phyloP scores from a whole-genome alignment of 2,797 vertebrate species.

The Smutsia gigantea region DNA sequence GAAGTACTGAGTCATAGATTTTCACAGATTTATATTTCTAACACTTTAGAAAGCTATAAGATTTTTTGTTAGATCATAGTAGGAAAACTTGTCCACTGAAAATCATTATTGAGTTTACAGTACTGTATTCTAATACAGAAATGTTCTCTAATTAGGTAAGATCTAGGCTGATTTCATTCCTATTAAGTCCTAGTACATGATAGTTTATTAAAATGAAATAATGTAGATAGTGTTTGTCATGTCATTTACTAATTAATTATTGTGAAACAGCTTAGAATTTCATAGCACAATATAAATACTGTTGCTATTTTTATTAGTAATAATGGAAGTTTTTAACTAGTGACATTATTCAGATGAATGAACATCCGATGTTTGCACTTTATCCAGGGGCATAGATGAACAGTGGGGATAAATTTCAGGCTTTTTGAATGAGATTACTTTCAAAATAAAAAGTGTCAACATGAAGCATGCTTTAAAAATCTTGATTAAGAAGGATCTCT shows the following conservation, averaged over 20 bases:
- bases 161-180: constrained; percentile 76
- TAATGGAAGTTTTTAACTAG: constrained; percentile 71
- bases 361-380: constrained; percentile 65
- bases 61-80: constrained; percentile 72
- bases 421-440: constrained; percentile 56
- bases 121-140: constrained; percentile 62
- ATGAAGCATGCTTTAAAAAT: constrained; percentile 61
- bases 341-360: constrained; percentile 72
- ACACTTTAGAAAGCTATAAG: constrained; percentile 66
- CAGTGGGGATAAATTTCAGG: constrained; percentile 39
- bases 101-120: constrained; percentile 68
- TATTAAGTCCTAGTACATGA: constrained; percentile 67
- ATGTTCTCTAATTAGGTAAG: constrained; percentile 74
- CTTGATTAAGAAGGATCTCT: constrained; percentile 52
- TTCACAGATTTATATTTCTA: constrained; percentile 63
- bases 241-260: constrained; percentile 79
- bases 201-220: constrained; percentile 77
- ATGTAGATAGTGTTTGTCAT: constrained; percentile 47
- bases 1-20: constrained; percentile 68
- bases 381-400: constrained; percentile 17
- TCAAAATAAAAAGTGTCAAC: constrained; percentile 71
- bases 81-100: constrained; percentile 72
- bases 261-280: constrained; percentile 75
- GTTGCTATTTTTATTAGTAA: constrained; percentile 78
- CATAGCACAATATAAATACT: constrained; percentile 67